These are phyloP conservation scores for Diloba caeruleocephala DNA, from an alignment of 2,888 invertebrate genomes.

Conservation along the genomic window DNA sequence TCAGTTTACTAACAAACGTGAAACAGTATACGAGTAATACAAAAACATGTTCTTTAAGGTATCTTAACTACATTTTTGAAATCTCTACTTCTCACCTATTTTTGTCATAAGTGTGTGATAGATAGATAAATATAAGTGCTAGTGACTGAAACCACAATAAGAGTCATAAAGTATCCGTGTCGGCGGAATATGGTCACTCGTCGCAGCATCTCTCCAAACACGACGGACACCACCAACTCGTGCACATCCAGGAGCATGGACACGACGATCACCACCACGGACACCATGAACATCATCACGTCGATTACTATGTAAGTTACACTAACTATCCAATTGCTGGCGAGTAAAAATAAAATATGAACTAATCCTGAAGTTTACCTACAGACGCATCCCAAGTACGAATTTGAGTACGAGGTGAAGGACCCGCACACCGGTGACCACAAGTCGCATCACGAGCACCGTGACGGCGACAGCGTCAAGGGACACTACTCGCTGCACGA, in stretches of 20 bases:
- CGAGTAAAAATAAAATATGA: not conserved
- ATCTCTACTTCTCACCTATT: too few species aligned
- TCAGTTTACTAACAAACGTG: conserved; percentile 25
- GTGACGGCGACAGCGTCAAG: conserved; percentile 54
- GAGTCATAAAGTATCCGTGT: not conserved
- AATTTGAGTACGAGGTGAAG: too few species aligned
- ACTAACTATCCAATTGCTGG: not conserved
- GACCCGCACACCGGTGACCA: too few species aligned
- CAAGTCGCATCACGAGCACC: conserved; percentile 80
- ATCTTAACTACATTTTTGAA: conserved; percentile 7
- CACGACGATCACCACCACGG: conserved; percentile 25
- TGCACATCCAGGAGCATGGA: conserved; percentile 18
- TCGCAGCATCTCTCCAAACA: conserved; percentile 33
- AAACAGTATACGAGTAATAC: conserved; percentile 23
- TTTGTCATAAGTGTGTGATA: not conserved
- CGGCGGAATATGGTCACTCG: not conserved
- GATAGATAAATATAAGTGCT: too few species aligned
- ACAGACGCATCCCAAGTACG: too few species aligned
- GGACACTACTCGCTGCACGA: too few species aligned
- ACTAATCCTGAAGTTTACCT: not conserved
- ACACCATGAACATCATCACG: conserved; percentile 45
- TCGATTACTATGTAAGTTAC: conserved; percentile 41
- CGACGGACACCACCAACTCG: conserved; percentile 20
- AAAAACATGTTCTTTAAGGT: conserved; percentile 40
- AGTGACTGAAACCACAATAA: too few species aligned